phyloP scores from a whole-genome alignment of 2,113 vertebrate species.

The Zonotrichia leucophrys region DNA sequence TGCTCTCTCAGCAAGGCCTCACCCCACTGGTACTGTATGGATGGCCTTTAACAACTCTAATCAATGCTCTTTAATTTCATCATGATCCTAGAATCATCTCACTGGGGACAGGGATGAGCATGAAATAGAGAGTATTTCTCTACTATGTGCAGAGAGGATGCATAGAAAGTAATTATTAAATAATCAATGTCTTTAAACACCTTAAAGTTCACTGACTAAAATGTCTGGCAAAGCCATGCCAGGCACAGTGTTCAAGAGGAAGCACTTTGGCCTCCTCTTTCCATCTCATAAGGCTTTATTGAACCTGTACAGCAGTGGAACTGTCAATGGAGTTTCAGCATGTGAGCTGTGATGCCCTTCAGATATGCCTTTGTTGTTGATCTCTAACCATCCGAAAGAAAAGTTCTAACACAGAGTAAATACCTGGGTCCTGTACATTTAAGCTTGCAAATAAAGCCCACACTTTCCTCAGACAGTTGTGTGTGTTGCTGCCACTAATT shows the following conservation, averaged over 20 bases:
- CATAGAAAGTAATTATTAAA: constrained; percentile 35
- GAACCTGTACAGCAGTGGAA: constrained; percentile 21
- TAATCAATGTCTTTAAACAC: constrained; percentile 14
- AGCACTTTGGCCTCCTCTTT: background rate
- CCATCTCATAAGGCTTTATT: constrained; percentile 23
- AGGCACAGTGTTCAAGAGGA: background rate
- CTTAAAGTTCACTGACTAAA: background rate
- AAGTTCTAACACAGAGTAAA: constrained; percentile 50
- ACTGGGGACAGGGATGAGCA: background rate
- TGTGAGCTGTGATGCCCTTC: constrained; percentile 42
- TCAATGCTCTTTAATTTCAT: background rate
- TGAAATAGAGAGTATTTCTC: background rate
- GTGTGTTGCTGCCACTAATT: constrained; percentile 54
- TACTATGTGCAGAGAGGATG: background rate
- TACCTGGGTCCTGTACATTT: constrained; percentile 6
- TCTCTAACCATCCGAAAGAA: constrained; percentile 58
- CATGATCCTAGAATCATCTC: constrained; percentile 3
- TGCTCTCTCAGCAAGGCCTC: background rate
- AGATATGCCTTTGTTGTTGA: constrained; percentile 62
- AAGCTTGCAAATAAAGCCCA: constrained; percentile 45
- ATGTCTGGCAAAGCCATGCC: background rate
- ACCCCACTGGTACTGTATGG: fast-evolving
- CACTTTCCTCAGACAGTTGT: constrained; percentile 22
- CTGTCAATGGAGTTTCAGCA: constrained; percentile 46
- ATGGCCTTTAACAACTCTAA: background rate